Evolutionary conservation across 2,888 invertebrate genomes (phyloP).

Genomic region (Cheilosia urbana): DNA sequence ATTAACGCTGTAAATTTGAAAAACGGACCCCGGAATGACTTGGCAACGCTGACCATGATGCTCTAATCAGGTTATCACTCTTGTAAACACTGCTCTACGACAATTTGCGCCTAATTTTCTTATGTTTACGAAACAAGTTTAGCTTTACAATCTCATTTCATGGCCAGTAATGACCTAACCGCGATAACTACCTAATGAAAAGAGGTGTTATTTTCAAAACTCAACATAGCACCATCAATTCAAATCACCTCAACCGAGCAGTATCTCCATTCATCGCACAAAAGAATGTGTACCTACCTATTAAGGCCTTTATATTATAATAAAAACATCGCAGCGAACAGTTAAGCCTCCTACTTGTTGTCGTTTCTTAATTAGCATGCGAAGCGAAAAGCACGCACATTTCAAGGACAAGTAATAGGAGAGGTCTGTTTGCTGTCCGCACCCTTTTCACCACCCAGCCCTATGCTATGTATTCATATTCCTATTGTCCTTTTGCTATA

Average conservation of each 20-base stretch:
- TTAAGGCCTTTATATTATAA: slow-evolving; percentile 3
- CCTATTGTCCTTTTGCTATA: neutral
- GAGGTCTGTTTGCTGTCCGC: neutral
- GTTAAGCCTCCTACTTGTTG: slow-evolving; percentile 20
- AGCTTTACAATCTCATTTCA: neutral
- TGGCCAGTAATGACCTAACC: neutral
- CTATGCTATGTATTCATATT: neutral
- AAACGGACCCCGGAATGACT: no score
- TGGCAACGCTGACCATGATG: no score
- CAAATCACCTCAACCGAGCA: no score
- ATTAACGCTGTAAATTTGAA: no score
- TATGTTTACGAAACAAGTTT: neutral
- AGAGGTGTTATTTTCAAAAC: neutral
- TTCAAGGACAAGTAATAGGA: slow-evolving; percentile 40
- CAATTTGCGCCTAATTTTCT: neutral
- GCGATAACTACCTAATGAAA: neutral
- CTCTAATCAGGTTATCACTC: no score
- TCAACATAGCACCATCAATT: neutral
- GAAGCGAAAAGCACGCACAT: slow-evolving; percentile 10
- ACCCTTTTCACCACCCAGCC: no score
- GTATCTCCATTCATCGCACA: no score
- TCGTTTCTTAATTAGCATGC: slow-evolving; percentile 13
- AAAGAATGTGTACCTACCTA: slow-evolving; percentile 9
- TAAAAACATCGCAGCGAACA: neutral
- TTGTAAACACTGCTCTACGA: no score